Conservation (phyloP, 2,888 invertebrate species). For the Tridacna gigas region DNA sequence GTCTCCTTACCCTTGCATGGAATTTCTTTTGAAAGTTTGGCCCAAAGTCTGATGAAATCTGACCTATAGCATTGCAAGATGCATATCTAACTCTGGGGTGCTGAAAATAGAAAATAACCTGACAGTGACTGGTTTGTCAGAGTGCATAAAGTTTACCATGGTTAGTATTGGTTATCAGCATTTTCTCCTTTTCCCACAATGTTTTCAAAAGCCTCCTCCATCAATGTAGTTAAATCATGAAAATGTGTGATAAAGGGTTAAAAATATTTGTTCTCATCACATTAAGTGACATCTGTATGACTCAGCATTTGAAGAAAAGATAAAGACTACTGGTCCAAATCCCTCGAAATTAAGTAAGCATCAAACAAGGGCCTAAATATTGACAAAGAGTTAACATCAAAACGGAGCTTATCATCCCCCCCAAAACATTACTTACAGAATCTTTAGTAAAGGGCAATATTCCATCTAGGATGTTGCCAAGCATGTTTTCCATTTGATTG, state of each 20-base stretch:
- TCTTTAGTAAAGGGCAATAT: conserved; percentile 94
- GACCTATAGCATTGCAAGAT: conserved; percentile 99
- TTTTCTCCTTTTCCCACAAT: conserved; percentile 6
- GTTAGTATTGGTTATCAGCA: not conserved
- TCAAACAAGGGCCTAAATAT: too few species aligned
- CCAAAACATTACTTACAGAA: conserved; percentile 87
- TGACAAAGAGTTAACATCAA: too few species aligned
- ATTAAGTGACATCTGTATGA: too few species aligned
- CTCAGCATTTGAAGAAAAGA: too few species aligned
- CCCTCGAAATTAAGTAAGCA: too few species aligned
- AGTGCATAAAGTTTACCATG: too few species aligned
- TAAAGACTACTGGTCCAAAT: too few species aligned
- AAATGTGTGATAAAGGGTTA: too few species aligned
- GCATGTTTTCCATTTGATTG: conserved; percentile 97
- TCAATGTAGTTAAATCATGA: too few species aligned
- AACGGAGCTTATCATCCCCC: too few species aligned
- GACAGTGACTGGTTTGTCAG: too few species aligned
- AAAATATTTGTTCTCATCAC: too few species aligned
- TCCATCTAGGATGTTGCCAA: conserved; percentile 96
- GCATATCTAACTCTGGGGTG: conserved; percentile 98
- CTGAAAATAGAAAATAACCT: conserved; percentile 84
- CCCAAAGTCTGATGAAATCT: conserved; percentile 99
- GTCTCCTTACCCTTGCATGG: conserved; percentile 90
- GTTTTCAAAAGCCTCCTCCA: not conserved
- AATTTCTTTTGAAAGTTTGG: conserved; percentile 98